Evolutionary conservation across 2,888 invertebrate species (phyloP).

Genomic region (Calephelis perditalis): DNA sequence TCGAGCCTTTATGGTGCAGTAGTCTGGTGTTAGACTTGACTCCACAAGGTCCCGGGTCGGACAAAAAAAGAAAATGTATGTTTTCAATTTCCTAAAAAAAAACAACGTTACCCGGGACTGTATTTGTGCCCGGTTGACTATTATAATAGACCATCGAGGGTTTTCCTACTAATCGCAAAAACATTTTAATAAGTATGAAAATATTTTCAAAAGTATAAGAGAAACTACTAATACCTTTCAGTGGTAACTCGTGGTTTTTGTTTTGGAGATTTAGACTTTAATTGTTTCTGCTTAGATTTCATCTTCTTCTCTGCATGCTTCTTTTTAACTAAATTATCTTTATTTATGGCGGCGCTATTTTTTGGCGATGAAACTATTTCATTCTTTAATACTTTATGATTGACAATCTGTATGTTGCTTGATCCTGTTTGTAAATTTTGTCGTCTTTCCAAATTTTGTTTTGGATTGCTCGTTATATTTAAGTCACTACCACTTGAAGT

Average conservation of each 20-base stretch:
- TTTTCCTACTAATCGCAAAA: too few relatives aligned
- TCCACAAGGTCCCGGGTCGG: too few relatives aligned
- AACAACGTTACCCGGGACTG: too few relatives aligned
- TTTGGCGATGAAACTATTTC: background rate
- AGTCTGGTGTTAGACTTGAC: too few relatives aligned
- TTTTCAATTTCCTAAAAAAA: too few relatives aligned
- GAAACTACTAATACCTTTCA: background rate
- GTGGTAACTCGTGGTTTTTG: background rate
- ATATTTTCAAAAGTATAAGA: background rate
- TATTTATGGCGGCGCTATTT: background rate
- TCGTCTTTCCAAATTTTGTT: slow-evolving; percentile 17
- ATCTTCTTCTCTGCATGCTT: background rate
- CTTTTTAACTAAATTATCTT: background rate
- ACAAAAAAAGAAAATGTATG: too few relatives aligned
- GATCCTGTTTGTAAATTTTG: slow-evolving; percentile 14
- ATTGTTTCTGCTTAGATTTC: background rate
- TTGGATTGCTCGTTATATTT: slow-evolving; percentile 29
- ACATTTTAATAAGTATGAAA: too few relatives aligned
- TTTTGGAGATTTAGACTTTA: background rate
- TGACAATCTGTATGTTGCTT: slow-evolving; percentile 11
- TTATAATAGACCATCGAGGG: too few relatives aligned
- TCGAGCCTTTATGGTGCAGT: too few relatives aligned
- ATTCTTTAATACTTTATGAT: background rate
- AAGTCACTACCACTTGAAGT: slow-evolving; percentile 37
- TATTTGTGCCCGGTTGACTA: too few relatives aligned